Conservation (phyloP, 2,888 invertebrate species). For the Cyaniris semiargus region DNA sequence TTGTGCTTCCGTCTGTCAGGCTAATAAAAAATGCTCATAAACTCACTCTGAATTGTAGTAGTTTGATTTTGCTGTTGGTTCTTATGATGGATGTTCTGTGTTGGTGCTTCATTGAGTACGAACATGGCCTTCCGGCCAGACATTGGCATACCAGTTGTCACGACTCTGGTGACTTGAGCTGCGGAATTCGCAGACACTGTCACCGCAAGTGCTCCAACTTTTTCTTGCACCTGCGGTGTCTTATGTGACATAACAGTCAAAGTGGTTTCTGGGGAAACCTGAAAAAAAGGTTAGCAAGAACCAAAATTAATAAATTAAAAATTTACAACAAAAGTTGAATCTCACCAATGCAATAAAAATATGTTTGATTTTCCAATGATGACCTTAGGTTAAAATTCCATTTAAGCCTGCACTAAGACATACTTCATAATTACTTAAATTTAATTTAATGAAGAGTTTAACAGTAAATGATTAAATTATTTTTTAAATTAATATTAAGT, state of each 20-base stretch:
- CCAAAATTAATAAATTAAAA: not conserved
- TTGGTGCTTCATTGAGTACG: conserved; percentile 70
- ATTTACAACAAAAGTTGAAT: not conserved
- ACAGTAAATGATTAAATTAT: too few species aligned
- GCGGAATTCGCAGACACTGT: conserved; percentile 66
- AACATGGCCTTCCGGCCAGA: conserved; percentile 70
- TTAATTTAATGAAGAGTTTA: too few species aligned
- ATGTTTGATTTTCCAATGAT: too few species aligned
- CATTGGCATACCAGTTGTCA: conserved; percentile 64
- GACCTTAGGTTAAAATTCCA: too few species aligned
- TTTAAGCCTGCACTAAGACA: too few species aligned
- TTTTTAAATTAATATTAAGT: too few species aligned
- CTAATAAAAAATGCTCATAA: not conserved
- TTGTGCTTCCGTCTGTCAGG: too few species aligned
- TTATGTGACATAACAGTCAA: conserved; percentile 77
- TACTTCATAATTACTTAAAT: too few species aligned
- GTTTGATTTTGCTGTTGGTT: conserved; percentile 74
- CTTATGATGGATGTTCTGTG: conserved; percentile 49
- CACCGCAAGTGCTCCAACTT: conserved; percentile 69
- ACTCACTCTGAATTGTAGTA: conserved; percentile 74
- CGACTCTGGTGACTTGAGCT: conserved; percentile 70
- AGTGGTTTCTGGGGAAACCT: conserved; percentile 77
- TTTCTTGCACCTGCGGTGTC: conserved; percentile 75
- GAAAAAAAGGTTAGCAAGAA: conserved; percentile 42
- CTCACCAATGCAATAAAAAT: not conserved